Conservation (phyloP, 2,797 vertebrate genomes). For the Squalus acanthias region DNA sequence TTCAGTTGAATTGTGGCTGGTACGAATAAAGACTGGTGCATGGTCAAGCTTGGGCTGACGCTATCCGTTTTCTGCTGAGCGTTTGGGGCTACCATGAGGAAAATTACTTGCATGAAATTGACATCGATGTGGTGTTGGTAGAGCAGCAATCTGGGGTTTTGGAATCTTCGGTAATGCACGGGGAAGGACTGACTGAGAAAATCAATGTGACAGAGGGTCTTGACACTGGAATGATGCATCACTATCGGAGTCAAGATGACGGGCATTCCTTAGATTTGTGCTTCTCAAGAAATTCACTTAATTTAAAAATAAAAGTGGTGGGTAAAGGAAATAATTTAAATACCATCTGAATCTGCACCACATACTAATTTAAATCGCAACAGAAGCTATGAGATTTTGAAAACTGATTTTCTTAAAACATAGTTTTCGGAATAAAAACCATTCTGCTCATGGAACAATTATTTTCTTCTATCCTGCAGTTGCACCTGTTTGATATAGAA, state of each 20-base stretch:
- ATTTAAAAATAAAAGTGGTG: background rate
- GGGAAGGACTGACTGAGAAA: background rate
- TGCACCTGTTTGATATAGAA: slow-evolving; percentile 79
- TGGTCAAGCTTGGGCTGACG: too few relatives aligned
- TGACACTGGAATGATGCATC: background rate
- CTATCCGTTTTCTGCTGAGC: background rate
- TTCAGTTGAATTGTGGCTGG: background rate
- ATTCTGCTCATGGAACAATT: background rate
- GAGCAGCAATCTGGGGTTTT: background rate
- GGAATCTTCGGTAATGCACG: background rate
- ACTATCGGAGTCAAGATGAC: background rate
- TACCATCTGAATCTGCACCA: background rate
- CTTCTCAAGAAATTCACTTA: background rate
- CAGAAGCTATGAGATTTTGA: background rate
- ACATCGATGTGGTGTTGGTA: background rate
- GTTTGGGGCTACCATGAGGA: too few relatives aligned
- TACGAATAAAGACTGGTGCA: background rate
- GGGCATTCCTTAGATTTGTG: background rate
- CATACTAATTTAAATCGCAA: background rate
- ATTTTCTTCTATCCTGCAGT: slow-evolving; percentile 53
- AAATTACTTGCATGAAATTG: background rate
- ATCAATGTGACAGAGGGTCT: background rate
- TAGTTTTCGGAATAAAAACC: background rate
- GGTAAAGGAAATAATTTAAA: background rate
- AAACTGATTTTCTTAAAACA: background rate